A percentile compares a stretch with the other conserved stretches of the same genome.
Evolutionary conservation across 1,140 invertebrate species (phyloP).

Genomic region (Calephelis virginiensis): DNA sequence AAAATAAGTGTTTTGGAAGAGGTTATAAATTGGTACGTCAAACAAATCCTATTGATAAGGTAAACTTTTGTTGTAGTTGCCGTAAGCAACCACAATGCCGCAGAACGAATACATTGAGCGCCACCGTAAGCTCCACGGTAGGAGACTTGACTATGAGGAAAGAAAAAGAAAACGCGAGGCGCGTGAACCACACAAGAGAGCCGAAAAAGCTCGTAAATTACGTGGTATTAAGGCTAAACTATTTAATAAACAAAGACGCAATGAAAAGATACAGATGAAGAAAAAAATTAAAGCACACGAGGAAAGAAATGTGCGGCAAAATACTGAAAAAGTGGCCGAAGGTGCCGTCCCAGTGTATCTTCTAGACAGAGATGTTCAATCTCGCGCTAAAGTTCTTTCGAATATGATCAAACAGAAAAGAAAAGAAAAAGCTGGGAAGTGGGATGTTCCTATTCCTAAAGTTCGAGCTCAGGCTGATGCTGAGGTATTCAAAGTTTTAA

Average conservation of each 20-base stretch:
- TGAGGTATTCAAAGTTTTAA: conserved; percentile 97
- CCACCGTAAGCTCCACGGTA: conserved; percentile 96
- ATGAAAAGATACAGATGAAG: conserved; percentile 99
- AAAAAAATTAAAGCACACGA: conserved; percentile 97
- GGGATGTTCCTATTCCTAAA: conserved; percentile 99
- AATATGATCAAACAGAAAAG: conserved; percentile 99
- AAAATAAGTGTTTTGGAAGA: conserved; percentile 13
- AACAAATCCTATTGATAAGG: conserved; percentile 43
- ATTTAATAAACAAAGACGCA: conserved; percentile 96
- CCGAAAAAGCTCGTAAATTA: conserved; percentile 94
- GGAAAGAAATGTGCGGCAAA: conserved; percentile 93
- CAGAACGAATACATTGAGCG: conserved; percentile 99
- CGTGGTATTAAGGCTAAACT: conserved; percentile 98
- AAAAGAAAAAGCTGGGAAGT: conserved; percentile 99
- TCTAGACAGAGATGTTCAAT: conserved; percentile 97
- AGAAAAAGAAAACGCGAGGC: conserved; percentile 97
- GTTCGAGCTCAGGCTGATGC: conserved; percentile 98
- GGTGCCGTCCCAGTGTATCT: conserved; percentile 98
- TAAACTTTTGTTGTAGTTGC: conserved; percentile 74
- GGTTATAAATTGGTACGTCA: conserved; percentile 37
- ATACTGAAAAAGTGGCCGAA: conserved; percentile 89
- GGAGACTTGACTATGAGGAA: conserved; percentile 98
- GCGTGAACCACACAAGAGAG: conserved; percentile 92
- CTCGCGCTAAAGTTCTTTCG: conserved; percentile 95
- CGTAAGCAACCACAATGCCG: conserved; percentile 88